Evolutionary conservation across 2,797 vertebrate species (phyloP).

Genomic region (Cossypha niveicapilla): DNA sequence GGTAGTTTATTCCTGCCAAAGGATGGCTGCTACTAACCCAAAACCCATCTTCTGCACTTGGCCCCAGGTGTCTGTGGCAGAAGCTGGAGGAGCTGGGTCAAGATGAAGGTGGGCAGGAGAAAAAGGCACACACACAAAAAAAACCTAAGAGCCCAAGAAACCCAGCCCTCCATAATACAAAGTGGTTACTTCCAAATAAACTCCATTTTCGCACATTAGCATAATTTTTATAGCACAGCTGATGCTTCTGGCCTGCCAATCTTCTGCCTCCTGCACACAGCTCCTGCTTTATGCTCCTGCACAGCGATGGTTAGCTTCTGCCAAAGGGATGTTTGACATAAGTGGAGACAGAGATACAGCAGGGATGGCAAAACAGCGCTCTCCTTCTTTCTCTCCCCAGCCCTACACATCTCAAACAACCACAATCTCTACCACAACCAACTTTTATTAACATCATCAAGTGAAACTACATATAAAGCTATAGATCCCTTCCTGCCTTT

Average conservation of each 20-base stretch:
- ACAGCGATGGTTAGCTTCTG: background rate
- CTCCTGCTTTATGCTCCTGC: background rate
- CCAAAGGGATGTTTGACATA: background rate
- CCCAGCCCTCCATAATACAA: rapidly evolving
- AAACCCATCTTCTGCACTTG: background rate
- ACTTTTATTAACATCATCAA: background rate
- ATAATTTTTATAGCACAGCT: constrained; percentile 21
- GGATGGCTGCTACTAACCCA: background rate
- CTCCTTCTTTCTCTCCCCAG: rapidly evolving
- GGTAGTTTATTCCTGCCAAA: background rate
- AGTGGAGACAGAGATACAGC: background rate
- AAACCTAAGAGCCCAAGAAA: rapidly evolving
- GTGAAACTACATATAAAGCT: background rate
- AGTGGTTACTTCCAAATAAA: background rate
- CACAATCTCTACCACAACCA: background rate
- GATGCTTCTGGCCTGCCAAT: background rate
- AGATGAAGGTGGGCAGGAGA: background rate
- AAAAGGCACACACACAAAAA: background rate
- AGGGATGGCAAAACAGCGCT: background rate
- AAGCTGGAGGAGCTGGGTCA: background rate
- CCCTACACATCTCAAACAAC: rapidly evolving
- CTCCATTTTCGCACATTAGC: background rate
- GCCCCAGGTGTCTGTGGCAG: background rate
- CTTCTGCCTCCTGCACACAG: background rate
- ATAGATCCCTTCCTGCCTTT: background rate